Base-by-base conservation (phyloP, 2,888 invertebrate species). In the Celastrina argiolus region DNA sequence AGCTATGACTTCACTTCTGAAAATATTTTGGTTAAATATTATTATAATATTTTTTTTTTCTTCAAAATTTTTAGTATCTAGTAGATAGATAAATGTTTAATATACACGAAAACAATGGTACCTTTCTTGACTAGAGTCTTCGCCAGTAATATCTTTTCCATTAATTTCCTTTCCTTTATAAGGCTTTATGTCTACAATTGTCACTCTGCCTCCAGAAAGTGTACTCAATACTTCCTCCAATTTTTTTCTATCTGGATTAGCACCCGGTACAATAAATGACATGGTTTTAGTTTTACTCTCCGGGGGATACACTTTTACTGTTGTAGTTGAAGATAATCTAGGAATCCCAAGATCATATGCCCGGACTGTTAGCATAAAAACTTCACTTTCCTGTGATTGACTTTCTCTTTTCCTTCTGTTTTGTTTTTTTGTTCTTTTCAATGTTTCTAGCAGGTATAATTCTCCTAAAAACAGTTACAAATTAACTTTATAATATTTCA, bases 281-380 rank as follows among this genome's bases (percentile, higher is more conserved):
- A 97, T 95, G 42, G 94, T 94, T 67, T 95, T 92, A 7, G 95
- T 94, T 69, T 94, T 93, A 73, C 94, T 94, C 76, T 94, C 97
- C 71, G 95, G 95, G 64, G 96, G 96, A 84, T 95, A 95, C 68
- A 97, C 92, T 75, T 95, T 94, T 6, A 98, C 94, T 67, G 93
- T 93, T 14, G 96, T 94, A 41, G 94, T 94, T 18, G 95, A 94
- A 72, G 92, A 95, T 67, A 94, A 87, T 78, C 95, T 94, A 2
- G 97, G 97, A 1, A 96, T 93, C 0, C 97, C 97, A 70, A 96
- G 92, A 85, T 97, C 97, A 78, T 96, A 96, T 2, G 97, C 97
- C 78, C 96, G 92, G 14, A 95, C 94, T 66, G 93, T 95, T 6
- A 97, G 82, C n/a, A 93, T 91, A 72, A 94, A 94, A 16, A 94